Conservation (phyloP, 2,888 invertebrate species). For the Nomada ferruginata region DNA sequence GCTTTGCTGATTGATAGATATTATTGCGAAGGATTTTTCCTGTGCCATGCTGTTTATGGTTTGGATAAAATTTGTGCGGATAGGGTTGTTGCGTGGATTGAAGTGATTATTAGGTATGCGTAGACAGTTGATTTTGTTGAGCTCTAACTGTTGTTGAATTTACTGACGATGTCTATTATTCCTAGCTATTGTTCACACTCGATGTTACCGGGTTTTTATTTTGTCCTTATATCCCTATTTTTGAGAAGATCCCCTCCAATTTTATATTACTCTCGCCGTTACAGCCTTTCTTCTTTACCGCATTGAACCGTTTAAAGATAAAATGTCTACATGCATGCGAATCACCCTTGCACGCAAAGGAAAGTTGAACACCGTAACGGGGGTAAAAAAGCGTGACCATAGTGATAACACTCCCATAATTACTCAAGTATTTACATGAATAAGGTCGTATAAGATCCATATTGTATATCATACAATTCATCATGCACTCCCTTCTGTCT, state of each 20-base stretch:
- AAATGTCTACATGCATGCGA: constrained; percentile 12
- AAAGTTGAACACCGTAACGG: constrained; percentile 11
- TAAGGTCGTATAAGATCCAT: neutral
- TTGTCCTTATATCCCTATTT: neutral
- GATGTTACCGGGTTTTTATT: neutral
- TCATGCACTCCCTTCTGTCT: neutral
- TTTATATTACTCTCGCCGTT: neutral
- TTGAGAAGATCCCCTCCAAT: neutral
- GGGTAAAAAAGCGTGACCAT: constrained; percentile 25
- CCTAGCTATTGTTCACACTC: too few species aligned
- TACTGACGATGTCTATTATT: too few species aligned
- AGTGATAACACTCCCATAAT: constrained; percentile 7
- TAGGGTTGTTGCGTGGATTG: too few species aligned
- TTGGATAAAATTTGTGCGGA: too few species aligned
- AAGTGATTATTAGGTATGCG: too few species aligned
- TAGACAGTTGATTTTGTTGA: too few species aligned
- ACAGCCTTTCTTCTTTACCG: neutral
- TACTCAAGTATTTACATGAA: constrained; percentile 16
- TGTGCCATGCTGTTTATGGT: too few species aligned
- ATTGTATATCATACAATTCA: neutral
- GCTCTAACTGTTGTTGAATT: too few species aligned
- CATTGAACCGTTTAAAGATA: constrained; percentile 3
- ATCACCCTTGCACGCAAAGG: constrained; percentile 22
- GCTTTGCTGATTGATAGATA: too few species aligned
- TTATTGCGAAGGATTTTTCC: too few species aligned